phyloP scores from a whole-genome alignment of 2,888 invertebrate genomes.

The Hymenopus coronatus region DNA sequence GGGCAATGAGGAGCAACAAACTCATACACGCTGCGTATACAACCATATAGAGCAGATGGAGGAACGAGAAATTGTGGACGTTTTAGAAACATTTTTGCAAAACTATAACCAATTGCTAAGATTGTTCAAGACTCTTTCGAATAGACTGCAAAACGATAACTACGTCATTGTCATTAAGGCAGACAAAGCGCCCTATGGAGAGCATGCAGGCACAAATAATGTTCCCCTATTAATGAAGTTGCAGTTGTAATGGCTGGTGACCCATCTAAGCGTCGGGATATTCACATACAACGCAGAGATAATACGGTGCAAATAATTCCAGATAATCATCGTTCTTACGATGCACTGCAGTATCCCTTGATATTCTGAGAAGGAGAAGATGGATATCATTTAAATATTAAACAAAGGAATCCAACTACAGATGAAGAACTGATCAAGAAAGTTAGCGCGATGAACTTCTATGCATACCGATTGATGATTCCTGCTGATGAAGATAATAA shows the following conservation, averaged over 20 bases:
- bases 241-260: conserved; percentile 39
- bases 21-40: neutral
- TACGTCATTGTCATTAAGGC: conserved; percentile 40
- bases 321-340: conserved; percentile 42
- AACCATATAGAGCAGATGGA: neutral
- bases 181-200: conserved; percentile 38
- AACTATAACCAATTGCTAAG: neutral
- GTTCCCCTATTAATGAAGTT: conserved; percentile 38
- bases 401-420: conserved; percentile 36
- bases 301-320: conserved; percentile 38
- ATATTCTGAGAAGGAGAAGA: conserved; percentile 41
- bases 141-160: conserved; percentile 37
- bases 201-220: conserved; percentile 40
- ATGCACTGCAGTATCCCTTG: conserved; percentile 44
- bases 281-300: conserved; percentile 38
- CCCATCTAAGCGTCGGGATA: conserved; percentile 36
- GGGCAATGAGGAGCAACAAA: conserved; percentile 37
- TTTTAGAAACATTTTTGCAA: neutral
- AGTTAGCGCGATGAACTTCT: conserved; percentile 37
- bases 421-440: conserved; percentile 28
- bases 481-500: conserved; percentile 30
- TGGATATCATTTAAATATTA: conserved; percentile 40
- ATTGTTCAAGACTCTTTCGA: conserved; percentile 40
- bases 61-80: neutral
- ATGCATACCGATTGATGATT: conserved; percentile 39